A percentile compares a stretch with the other conserved stretches of the same genome.
phyloP scores from a whole-genome alignment of 2,797 vertebrate species.

The Helicolenus hilgendorfi region DNA sequence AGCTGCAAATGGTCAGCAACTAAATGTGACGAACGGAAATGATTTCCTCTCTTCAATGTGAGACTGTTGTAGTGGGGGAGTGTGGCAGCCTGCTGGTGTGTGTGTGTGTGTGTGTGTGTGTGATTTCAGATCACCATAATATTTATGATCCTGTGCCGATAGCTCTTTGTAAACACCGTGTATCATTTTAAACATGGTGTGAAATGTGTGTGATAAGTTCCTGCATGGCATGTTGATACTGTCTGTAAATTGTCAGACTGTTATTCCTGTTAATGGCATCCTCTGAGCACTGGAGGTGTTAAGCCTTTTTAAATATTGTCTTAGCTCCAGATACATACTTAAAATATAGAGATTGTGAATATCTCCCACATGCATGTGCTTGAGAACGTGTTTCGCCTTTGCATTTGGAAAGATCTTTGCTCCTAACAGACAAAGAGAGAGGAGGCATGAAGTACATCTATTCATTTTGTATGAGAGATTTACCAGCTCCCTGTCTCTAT shows the following conservation, averaged over 20 bases:
- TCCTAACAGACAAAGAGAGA: background rate
- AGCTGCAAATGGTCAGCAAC: slow-evolving; percentile 34
- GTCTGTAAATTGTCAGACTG: background rate
- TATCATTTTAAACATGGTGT: slow-evolving; percentile 57
- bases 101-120: background rate
- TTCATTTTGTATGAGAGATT: background rate
- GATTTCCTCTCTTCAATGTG: slow-evolving; percentile 37
- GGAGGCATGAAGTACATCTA: background rate
- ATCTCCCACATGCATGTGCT: background rate
- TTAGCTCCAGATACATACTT: background rate
- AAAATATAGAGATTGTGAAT: background rate
- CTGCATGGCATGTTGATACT: background rate
- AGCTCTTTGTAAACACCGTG: slow-evolving; percentile 48
- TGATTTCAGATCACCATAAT: slow-evolving; percentile 46
- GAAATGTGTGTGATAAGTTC: slow-evolving; percentile 43
- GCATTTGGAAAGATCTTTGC: background rate
- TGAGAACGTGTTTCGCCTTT: slow-evolving; percentile 5
- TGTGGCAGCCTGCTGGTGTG: slow-evolving; percentile 49
- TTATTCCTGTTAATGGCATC: slow-evolving; percentile 11
- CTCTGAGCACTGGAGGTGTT: background rate
- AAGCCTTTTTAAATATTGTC: slow-evolving; percentile 22
- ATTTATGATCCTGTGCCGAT: slow-evolving; percentile 57
- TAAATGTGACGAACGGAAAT: slow-evolving; percentile 59
- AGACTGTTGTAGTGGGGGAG: background rate
- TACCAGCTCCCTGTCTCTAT: background rate